A percentile compares a stretch with the other conserved stretches of the same genome.
phyloP scores from a whole-genome alignment of 2,113 vertebrate genomes.

The Maccullochella peelii region DNA sequence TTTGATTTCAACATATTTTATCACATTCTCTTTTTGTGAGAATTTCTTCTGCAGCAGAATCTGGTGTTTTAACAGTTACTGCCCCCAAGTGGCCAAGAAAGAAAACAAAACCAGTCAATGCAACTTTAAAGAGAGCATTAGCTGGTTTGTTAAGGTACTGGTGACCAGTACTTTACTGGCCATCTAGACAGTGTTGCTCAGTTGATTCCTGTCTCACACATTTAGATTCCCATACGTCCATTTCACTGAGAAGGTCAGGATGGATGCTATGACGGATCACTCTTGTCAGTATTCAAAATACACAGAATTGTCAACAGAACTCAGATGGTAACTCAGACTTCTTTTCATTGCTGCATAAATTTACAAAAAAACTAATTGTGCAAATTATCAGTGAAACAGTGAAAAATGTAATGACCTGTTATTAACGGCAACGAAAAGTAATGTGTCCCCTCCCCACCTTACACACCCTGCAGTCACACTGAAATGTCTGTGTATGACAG shows the following conservation, averaged over 20 bases:
- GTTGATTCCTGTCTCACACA: not conserved
- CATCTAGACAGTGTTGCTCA: not conserved
- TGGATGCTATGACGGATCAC: not conserved
- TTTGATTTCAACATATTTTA: no score
- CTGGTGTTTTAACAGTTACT: no score
- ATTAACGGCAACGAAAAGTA: not conserved
- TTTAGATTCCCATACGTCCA: not conserved
- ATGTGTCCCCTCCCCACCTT: not conserved
- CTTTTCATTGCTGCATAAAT: not conserved
- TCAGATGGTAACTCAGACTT: not conserved
- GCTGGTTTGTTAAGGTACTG: no score
- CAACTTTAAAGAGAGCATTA: no score
- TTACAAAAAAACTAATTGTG: not conserved
- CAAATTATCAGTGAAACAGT: not conserved
- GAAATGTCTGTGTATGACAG: no score
- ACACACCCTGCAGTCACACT: not conserved
- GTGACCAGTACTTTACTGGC: no score
- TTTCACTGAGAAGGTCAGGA: not conserved
- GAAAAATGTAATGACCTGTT: not conserved
- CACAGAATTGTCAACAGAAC: not conserved
- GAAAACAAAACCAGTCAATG: no score
- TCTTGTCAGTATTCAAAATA: not conserved
- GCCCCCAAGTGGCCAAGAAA: no score
- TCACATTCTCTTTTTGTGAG: no score
- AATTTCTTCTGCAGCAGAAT: no score